These are phyloP conservation scores for Eilema caniola DNA, from an alignment of 2,888 invertebrate species.

Conservation along the genomic window DNA sequence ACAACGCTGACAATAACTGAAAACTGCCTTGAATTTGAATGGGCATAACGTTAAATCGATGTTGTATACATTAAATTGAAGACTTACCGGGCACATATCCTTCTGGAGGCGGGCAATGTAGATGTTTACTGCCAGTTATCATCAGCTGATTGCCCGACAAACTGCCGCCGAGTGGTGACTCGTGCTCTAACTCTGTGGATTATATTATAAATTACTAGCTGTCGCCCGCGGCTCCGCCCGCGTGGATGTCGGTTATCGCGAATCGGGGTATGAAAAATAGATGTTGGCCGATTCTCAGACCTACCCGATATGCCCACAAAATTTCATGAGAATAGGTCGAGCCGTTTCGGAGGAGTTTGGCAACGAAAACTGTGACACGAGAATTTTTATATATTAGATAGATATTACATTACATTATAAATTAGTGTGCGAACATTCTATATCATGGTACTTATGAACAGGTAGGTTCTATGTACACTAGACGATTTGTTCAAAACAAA, in stretches of 20 bases:
- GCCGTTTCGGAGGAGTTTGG: no score
- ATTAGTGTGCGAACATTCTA: neutral
- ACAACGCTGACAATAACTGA: neutral
- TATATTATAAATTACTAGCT: neutral
- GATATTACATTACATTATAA: neutral
- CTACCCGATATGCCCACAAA: no score
- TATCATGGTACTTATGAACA: neutral
- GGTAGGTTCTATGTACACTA: no score
- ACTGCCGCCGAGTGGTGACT: conserved; percentile 81
- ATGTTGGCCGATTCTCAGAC: no score
- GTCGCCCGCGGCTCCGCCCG: no score
- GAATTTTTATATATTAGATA: no score
- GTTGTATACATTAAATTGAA: neutral
- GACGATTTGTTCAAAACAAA: no score
- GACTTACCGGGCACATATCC: conserved; percentile 84
- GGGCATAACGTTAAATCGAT: neutral
- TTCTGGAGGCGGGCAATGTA: conserved; percentile 92
- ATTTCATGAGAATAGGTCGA: no score
- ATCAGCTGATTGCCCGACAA: conserved; percentile 92
- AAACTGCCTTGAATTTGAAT: neutral
- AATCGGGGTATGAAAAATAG: no score
- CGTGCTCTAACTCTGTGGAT: conserved; percentile 82
- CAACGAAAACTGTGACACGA: no score
- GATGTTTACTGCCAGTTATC: conserved; percentile 92
- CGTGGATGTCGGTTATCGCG: no score